Evolutionary conservation across 1,140 invertebrate genomes (phyloP).

Genomic region (Dendrolimus kikuchii): DNA sequence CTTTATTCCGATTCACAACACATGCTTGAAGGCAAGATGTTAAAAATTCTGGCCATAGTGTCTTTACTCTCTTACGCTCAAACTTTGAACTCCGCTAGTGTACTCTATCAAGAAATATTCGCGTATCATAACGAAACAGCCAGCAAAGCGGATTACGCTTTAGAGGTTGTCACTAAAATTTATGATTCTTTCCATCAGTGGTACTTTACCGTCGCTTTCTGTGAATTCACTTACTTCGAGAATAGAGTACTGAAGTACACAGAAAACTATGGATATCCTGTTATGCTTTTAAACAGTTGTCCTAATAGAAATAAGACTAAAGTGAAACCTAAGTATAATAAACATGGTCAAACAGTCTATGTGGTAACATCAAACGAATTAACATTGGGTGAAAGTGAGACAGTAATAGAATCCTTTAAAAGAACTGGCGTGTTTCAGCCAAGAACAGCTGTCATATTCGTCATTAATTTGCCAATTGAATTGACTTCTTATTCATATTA

Average conservation of each 20-base stretch:
- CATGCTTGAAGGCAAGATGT: conserved; percentile 31
- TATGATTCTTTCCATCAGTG: conserved; percentile 57
- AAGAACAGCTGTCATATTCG: conserved; percentile 54
- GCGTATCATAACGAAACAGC: conserved; percentile 40
- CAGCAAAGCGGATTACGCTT: conserved; percentile 41
- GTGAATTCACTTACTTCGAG: conserved; percentile 62
- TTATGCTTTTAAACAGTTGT: conserved; percentile 52
- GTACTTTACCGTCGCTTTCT: conserved; percentile 60
- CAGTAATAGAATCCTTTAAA: conserved; percentile 38
- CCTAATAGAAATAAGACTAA: conserved; percentile 37
- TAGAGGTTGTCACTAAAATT: conserved; percentile 51
- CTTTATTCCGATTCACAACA: conserved; percentile 8
- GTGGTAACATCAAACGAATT: conserved; percentile 47
- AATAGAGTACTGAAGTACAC: conserved; percentile 58
- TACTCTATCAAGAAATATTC: conserved; percentile 36
- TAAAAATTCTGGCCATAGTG: conserved; percentile 19
- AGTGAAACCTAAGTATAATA: conserved; percentile 46
- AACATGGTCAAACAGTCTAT: conserved; percentile 54
- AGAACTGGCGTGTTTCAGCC: conserved; percentile 58
- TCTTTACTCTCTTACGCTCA: conserved; percentile 18
- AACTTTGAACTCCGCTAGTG: conserved; percentile 17
- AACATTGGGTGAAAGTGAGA: conserved; percentile 39
- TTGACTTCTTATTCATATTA: conserved; percentile 48
- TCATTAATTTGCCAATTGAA: conserved; percentile 41
- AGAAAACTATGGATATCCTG: conserved; percentile 53